Percentiles rank a stretch among this genome's conserved stretches.
These are phyloP conservation scores for Drosophila pallidifrons DNA, from an alignment of 1,140 invertebrate species.

Conservation along the genomic window DNA sequence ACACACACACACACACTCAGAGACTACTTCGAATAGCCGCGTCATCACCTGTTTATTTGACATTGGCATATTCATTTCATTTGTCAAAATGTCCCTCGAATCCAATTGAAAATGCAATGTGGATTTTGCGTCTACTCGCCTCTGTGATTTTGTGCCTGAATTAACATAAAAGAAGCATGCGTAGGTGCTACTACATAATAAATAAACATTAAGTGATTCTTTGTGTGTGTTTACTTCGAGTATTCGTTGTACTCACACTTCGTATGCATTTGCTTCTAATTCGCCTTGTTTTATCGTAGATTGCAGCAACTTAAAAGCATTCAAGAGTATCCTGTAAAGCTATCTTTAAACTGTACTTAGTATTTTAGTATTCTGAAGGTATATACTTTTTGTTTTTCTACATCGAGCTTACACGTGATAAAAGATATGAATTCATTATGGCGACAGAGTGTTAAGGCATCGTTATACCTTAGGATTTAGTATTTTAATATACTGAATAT, in stretches of 20 bases:
- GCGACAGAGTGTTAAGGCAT: no score
- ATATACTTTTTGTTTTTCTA: no score
- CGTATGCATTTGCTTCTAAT: not conserved
- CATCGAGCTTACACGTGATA: no score
- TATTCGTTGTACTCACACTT: not conserved
- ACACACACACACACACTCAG: no score
- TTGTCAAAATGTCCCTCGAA: not conserved
- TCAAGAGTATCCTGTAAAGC: not conserved
- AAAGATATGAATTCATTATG: no score
- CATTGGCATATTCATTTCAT: constrained; percentile 1
- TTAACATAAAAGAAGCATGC: not conserved
- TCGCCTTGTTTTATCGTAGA: not conserved
- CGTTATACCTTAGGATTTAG: no score
- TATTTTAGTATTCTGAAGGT: no score
- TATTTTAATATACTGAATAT: no score
- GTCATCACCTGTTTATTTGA: constrained; percentile 9
- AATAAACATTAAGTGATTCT: not conserved
- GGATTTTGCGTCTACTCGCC: no score
- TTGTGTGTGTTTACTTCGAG: not conserved
- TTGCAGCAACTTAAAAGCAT: no score
- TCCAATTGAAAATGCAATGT: not conserved
- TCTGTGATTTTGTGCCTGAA: no score
- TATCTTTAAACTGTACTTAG: no score
- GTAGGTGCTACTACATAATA: not conserved
- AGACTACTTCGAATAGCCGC: not conserved